A percentile compares a stretch with the other conserved stretches of the same genome.
phyloP scores from a whole-genome alignment of 2,888 invertebrate species.

The Trachelus tabidus region DNA sequence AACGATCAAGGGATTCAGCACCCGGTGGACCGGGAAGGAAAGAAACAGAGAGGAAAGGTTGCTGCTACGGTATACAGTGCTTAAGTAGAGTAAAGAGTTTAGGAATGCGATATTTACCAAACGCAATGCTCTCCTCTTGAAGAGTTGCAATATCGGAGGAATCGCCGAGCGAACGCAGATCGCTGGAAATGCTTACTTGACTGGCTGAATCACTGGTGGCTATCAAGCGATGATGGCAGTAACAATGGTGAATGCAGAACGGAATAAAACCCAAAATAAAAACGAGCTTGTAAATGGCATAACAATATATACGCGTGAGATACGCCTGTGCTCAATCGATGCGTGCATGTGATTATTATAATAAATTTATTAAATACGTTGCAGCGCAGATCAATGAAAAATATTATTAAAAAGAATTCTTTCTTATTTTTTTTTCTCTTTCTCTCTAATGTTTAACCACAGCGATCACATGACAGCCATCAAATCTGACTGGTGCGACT shows the following conservation, averaged over 20 bases:
- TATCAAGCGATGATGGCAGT: conserved; percentile 57
- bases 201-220: conserved; percentile 65
- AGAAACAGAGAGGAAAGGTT: not conserved
- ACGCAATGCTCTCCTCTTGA: conserved; percentile 63
- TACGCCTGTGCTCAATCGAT: not conserved
- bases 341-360: not conserved
- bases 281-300: conserved; percentile 8
- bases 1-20: no score
- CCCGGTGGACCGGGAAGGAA: no score
- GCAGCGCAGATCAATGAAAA: not conserved
- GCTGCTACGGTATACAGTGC: not conserved
- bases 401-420: not conserved
- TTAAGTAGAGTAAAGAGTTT: not conserved
- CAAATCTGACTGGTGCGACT: not conserved
- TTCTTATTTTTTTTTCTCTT: not conserved
- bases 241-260: conserved; percentile 36
- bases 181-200: conserved; percentile 66
- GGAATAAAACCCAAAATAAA: conserved; percentile 50
- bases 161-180: conserved; percentile 63
- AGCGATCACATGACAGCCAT: not conserved
- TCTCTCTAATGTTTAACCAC: not conserved
- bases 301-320: not conserved
- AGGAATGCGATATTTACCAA: conserved; percentile 57
- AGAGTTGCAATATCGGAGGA: conserved; percentile 62
- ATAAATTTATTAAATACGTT: not conserved